Conservation (phyloP, 2,888 invertebrate species). For the Trachelus stipa region DNA sequence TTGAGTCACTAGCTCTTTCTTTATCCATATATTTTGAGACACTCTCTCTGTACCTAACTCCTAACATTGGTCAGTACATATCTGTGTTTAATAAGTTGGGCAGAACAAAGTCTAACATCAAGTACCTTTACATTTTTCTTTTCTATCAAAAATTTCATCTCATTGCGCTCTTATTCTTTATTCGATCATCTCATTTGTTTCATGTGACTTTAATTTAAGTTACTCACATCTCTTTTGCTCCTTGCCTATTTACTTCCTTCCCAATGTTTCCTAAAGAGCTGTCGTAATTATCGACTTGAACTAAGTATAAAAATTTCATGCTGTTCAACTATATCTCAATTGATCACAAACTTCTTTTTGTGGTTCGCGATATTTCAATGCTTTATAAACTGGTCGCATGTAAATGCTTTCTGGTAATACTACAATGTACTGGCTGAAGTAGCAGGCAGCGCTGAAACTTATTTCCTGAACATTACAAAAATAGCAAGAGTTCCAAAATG, state of each 20-base stretch:
- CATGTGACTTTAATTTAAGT: not conserved
- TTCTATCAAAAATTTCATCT: not conserved
- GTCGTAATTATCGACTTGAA: not conserved
- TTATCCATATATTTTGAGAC: constrained; percentile 7
- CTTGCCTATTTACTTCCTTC: not conserved
- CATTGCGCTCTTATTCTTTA: not conserved
- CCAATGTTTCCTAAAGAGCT: not conserved
- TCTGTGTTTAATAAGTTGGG: not conserved
- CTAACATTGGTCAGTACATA: not conserved
- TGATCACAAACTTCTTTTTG: not conserved
- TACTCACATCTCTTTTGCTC: not conserved
- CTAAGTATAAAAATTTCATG: not conserved
- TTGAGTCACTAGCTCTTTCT: constrained; percentile 20
- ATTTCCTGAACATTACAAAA: not conserved
- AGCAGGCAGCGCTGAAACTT: constrained; percentile 9
- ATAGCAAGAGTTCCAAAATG: not conserved
- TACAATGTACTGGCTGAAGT: constrained; percentile 19
- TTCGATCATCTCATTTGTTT: not conserved
- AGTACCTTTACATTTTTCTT: not conserved
- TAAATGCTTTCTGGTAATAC: constrained; percentile 12
- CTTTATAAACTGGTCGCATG: constrained; percentile 18
- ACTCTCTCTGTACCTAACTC: not conserved
- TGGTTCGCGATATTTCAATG: not conserved
- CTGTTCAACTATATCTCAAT: not conserved
- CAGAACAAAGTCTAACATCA: not conserved